Percentiles rank a stretch among this genome's conserved stretches.
Conservation (phyloP, 2,113 vertebrate species). For the Thunnus thynnus region DNA sequence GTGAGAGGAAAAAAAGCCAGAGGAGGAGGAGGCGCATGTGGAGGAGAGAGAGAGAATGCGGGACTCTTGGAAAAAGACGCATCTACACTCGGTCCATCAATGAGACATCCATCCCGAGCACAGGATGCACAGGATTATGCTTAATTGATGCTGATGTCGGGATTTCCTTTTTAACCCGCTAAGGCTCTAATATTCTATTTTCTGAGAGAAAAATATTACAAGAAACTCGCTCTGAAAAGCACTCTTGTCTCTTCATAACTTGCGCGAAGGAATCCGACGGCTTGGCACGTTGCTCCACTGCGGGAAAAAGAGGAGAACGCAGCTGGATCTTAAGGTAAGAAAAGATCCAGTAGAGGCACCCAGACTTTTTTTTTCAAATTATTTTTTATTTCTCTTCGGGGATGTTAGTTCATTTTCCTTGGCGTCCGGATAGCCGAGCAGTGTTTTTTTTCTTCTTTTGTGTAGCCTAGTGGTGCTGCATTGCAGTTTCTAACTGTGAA, state of each 20-base stretch:
- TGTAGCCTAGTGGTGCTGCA: slow-evolving; percentile 81
- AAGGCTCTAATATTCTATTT: not conserved
- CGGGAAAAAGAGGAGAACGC: slow-evolving; percentile 64
- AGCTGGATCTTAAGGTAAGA: slow-evolving; percentile 74
- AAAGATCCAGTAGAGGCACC: slow-evolving; percentile 38
- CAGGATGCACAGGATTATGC: slow-evolving; percentile 65
- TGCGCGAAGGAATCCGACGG: slow-evolving; percentile 74
- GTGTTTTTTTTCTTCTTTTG: slow-evolving; percentile 62
- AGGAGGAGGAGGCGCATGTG: slow-evolving; percentile 73
- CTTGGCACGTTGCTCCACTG: slow-evolving; percentile 84
- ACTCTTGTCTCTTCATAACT: slow-evolving; percentile 70
- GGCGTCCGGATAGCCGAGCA: slow-evolving; percentile 66
- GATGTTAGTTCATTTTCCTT: slow-evolving; percentile 48
- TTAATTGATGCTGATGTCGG: slow-evolving; percentile 45
- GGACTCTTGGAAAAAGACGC: slow-evolving; percentile 89
- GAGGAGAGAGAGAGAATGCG: slow-evolving; percentile 91
- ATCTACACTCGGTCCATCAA: slow-evolving; percentile 77
- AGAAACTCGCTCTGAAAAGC: slow-evolving; percentile 65
- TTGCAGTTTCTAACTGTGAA: slow-evolving; percentile 85
- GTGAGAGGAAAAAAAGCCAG: slow-evolving; percentile 87
- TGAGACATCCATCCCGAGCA: slow-evolving; percentile 65
- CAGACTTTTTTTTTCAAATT: slow-evolving; percentile 53
- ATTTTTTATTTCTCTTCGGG: slow-evolving; percentile 17
- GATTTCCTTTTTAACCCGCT: slow-evolving; percentile 38
- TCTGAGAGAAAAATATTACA: not conserved